Percentiles rank a stretch among this genome's conserved stretches.
These are phyloP conservation scores for Heterotilapia buettikoferi DNA, from an alignment of 2,113 vertebrate species.

Conservation along the genomic window DNA sequence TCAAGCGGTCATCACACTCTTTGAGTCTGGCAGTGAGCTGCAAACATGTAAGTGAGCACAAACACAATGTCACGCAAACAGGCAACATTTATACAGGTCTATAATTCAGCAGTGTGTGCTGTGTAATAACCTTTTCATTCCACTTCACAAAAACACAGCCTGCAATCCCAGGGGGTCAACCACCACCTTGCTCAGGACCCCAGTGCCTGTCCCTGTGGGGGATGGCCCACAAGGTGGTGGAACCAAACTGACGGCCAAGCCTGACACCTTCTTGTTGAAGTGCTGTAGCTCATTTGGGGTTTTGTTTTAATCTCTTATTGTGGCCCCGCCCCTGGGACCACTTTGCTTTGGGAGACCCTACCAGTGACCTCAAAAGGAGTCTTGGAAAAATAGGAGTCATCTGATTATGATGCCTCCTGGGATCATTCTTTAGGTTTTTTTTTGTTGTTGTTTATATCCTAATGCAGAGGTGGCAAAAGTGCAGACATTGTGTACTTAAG, in stretches of 20 bases:
- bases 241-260: neutral
- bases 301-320: neutral
- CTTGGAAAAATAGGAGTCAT: rapidly evolving
- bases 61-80: neutral
- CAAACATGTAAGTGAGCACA: neutral
- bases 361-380: neutral
- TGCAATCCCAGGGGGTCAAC: rapidly evolving
- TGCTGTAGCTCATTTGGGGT: neutral
- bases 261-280: rapidly evolving
- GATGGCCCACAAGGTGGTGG: neutral
- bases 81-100: neutral
- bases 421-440: neutral
- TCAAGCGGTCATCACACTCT: conserved; percentile 77
- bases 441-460: neutral
- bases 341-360: neutral
- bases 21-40: conserved; percentile 76
- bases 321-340: neutral
- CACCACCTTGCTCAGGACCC: neutral
- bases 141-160: neutral
- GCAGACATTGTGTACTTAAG: rapidly evolving
- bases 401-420: neutral
- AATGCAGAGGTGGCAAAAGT: neutral
- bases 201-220: neutral
- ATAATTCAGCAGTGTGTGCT: neutral
- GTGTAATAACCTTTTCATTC: rapidly evolving